Evolutionary conservation across 2,113 vertebrate species (phyloP).

Genomic region (Fulmarus glacialis): DNA sequence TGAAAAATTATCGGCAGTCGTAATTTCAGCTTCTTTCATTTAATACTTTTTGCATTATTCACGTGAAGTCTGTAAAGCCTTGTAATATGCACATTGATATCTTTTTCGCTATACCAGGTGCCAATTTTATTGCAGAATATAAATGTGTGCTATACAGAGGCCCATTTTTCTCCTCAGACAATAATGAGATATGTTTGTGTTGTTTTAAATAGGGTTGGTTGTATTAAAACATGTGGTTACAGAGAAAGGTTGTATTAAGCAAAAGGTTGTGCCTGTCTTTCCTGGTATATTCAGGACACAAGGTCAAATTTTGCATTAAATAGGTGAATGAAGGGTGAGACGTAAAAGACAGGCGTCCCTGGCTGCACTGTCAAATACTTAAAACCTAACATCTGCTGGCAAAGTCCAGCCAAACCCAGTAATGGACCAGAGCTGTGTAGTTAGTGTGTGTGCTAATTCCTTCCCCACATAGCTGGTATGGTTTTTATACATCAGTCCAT

Average conservation of each 20-base stretch:
- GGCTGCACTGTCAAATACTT: constrained; percentile 50
- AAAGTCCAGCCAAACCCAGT: background rate
- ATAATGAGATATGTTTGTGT: constrained; percentile 43
- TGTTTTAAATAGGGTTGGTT: constrained; percentile 24
- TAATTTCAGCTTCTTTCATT: constrained; percentile 49
- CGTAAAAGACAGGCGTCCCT: constrained; percentile 51
- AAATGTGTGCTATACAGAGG: constrained; percentile 16
- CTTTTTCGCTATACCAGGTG: constrained; percentile 47
- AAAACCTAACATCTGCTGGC: constrained; percentile 51
- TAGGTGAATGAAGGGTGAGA: constrained; percentile 49
- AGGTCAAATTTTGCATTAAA: constrained; percentile 54
- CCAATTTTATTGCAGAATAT: constrained; percentile 54
- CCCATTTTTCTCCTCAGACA: constrained; percentile 42
- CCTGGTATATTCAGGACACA: background rate
- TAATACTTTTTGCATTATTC: constrained; percentile 35
- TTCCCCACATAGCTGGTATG: background rate
- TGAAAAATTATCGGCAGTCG: constrained; percentile 32
- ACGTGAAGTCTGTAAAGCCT: constrained; percentile 2
- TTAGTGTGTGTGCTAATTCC: background rate
- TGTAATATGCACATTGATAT: background rate
- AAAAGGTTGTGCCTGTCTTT: background rate
- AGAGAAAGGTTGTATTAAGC: background rate
- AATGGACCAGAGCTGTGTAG: background rate
- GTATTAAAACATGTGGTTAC: constrained; percentile 43
- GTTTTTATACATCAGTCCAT: background rate